Evolutionary conservation across 2,888 invertebrate genomes (phyloP).

Genomic region (Lampropteryx suffumata): DNA sequence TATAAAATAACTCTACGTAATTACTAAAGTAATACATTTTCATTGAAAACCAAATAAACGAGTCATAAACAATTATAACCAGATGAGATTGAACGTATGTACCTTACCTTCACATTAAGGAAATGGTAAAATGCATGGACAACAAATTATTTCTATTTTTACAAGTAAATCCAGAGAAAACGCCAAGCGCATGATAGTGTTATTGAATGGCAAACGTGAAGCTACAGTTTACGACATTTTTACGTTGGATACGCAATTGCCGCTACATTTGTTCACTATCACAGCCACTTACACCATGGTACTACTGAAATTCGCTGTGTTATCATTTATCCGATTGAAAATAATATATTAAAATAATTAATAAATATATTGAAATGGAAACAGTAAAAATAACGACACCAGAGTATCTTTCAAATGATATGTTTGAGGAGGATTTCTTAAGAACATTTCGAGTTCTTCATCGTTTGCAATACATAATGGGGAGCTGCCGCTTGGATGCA

Average conservation of each 20-base stretch:
- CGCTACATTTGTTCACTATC: conserved; percentile 50
- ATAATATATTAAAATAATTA: background rate
- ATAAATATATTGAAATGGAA: conserved; percentile 3
- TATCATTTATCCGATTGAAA: conserved; percentile 30
- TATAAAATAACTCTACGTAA: too few relatives aligned
- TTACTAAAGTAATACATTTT: too few relatives aligned
- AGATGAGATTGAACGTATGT: too few relatives aligned
- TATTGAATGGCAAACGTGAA: conserved; percentile 51
- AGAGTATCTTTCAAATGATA: conserved; percentile 56
- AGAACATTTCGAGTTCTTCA: conserved; percentile 44
- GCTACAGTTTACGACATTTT: conserved; percentile 57
- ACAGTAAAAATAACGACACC: conserved; percentile 25
- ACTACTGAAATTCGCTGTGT: conserved; percentile 54
- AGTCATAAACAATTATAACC: too few relatives aligned
- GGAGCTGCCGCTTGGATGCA: conserved; percentile 51
- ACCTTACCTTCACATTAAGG: too few relatives aligned
- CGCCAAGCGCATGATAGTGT: conserved; percentile 50
- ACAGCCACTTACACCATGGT: conserved; percentile 61
- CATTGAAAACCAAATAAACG: too few relatives aligned
- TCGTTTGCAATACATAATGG: conserved; percentile 47
- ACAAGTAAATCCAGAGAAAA: conserved; percentile 38
- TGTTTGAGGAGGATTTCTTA: conserved; percentile 52
- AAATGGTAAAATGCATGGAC: too few relatives aligned
- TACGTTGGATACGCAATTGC: conserved; percentile 47
- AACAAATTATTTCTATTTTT: background rate